Conservation (phyloP, 1,140 invertebrate genomes). For the Drosophila fuyamai region DNA sequence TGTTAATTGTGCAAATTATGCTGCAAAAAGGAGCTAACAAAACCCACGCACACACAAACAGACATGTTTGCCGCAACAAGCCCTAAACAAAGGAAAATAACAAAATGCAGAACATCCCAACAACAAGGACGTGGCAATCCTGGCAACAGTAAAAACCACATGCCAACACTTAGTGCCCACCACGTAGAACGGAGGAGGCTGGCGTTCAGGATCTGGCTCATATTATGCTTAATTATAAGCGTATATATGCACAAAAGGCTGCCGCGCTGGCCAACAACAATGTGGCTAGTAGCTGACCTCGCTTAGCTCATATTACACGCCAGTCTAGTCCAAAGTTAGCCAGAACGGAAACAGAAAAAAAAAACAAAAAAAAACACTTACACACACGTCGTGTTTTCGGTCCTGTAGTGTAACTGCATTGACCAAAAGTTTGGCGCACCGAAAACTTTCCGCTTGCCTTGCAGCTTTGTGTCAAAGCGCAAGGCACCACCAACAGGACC, state of each 20-base stretch:
- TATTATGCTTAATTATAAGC: slow-evolving; percentile 78
- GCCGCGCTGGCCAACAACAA: slow-evolving; percentile 36
- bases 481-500: slow-evolving; percentile 37
- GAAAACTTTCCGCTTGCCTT: slow-evolving; percentile 63
- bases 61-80: slow-evolving; percentile 39
- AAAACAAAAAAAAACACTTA: neutral
- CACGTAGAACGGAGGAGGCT: slow-evolving; percentile 48
- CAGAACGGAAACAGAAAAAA: slow-evolving; percentile 5
- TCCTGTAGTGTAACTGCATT: slow-evolving; percentile 45
- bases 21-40: slow-evolving; percentile 28
- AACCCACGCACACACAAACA: neutral
- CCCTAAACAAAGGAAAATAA: slow-evolving; percentile 54
- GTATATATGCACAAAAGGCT: slow-evolving; percentile 57
- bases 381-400: neutral
- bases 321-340: slow-evolving; percentile 23
- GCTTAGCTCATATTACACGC: slow-evolving; percentile 44
- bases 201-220: slow-evolving; percentile 43
- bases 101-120: slow-evolving; percentile 39
- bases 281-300: slow-evolving; percentile 26
- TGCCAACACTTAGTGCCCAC: slow-evolving; percentile 77
- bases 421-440: slow-evolving; percentile 60
- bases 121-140: slow-evolving; percentile 36
- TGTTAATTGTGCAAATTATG: slow-evolving; percentile 77
- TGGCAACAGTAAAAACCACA: slow-evolving; percentile 62
- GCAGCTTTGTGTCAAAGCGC: slow-evolving; percentile 61